These are phyloP conservation scores for Syrphus vitripennis DNA, from an alignment of 2,888 invertebrate species.

Conservation along the genomic window DNA sequence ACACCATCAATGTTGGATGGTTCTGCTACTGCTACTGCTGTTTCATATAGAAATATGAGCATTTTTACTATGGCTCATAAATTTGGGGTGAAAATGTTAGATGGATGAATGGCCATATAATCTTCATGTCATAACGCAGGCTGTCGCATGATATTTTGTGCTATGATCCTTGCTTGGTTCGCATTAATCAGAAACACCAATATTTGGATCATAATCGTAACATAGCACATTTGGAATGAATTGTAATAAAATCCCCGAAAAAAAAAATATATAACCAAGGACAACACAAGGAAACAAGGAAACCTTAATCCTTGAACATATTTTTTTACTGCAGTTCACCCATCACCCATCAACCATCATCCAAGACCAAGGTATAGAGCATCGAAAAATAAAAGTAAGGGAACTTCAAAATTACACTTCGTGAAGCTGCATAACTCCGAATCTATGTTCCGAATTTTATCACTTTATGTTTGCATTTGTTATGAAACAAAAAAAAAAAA, in stretches of 20 bases:
- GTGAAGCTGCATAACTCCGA: constrained; percentile 53
- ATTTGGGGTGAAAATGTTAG: constrained; percentile 62
- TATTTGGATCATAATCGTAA: constrained; percentile 71
- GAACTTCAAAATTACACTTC: constrained; percentile 16
- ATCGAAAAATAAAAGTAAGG: not conserved
- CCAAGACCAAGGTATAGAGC: not conserved
- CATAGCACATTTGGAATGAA: constrained; percentile 65
- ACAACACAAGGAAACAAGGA: constrained; percentile 13
- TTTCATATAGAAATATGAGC: constrained; percentile 17
- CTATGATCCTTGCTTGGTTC: constrained; percentile 61
- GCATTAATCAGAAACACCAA: constrained; percentile 71
- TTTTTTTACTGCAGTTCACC: constrained; percentile 50
- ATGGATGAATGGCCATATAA: constrained; percentile 61
- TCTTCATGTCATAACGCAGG: constrained; percentile 66
- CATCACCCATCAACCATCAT: not conserved
- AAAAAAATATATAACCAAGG: not conserved
- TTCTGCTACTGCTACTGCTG: not conserved
- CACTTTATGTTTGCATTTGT: constrained; percentile 11
- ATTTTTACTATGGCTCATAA: constrained; percentile 67
- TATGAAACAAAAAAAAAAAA: not conserved
- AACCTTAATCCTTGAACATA: constrained; percentile 45
- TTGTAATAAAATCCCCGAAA: constrained; percentile 58
- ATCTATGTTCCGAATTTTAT: constrained; percentile 29
- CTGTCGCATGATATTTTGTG: constrained; percentile 37
- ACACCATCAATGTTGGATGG: not conserved